Conservation (phyloP, 2,113 vertebrate genomes). For the Psephotus haematonotus region DNA sequence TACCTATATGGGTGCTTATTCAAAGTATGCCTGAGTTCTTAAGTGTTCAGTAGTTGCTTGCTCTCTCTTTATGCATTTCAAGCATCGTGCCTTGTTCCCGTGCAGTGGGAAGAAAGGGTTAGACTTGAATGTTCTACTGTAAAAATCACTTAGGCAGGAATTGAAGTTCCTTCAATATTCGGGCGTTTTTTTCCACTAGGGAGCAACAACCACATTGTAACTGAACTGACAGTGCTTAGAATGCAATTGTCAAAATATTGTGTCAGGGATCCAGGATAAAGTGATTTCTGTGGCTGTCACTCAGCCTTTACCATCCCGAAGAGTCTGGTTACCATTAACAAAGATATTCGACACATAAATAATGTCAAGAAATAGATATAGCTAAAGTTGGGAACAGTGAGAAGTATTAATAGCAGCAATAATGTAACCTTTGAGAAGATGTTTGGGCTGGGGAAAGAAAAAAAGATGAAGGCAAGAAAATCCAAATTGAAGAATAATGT, state of each 20-base stretch:
- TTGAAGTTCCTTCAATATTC: conserved; percentile 46
- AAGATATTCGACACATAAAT: conserved; percentile 2
- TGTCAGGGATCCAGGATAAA: conserved; percentile 53
- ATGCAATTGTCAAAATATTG: conserved; percentile 71
- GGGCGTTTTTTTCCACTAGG: conserved; percentile 3
- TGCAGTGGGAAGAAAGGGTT: conserved; percentile 4
- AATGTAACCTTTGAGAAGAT: neutral
- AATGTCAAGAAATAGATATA: neutral
- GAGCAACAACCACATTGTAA: conserved; percentile 52
- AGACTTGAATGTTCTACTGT: conserved; percentile 29
- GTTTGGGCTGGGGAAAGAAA: neutral
- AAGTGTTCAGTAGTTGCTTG: neutral
- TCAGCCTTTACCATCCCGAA: conserved; percentile 31
- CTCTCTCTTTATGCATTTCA: neutral
- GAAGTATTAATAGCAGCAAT: neutral
- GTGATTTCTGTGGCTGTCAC: conserved; percentile 56
- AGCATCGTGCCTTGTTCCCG: neutral
- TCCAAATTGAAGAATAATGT: neutral
- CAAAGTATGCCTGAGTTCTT: neutral
- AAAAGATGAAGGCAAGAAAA: neutral
- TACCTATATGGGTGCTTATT: neutral
- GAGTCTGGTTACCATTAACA: conserved; percentile 20
- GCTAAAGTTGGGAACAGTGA: neutral
- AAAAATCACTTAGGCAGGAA: conserved; percentile 36
- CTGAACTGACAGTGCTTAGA: conserved; percentile 63